phyloP scores from a whole-genome alignment of 2,888 invertebrate genomes.

The Pammene aurita region DNA sequence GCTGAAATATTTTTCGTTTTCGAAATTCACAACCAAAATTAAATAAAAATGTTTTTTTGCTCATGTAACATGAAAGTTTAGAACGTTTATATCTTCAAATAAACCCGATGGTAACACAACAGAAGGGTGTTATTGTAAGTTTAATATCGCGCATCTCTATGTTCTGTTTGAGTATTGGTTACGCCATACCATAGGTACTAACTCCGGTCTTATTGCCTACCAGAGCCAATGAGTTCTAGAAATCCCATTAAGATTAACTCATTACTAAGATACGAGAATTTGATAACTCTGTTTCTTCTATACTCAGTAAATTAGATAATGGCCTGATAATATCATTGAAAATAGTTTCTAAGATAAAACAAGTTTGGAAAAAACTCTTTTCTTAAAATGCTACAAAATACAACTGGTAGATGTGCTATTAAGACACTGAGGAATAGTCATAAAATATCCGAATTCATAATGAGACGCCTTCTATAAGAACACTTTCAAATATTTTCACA shows the following conservation, averaged over 20 bases:
- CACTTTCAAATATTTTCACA: conserved; percentile 2
- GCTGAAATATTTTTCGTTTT: no score
- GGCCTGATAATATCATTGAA: no score
- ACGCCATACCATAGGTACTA: background rate
- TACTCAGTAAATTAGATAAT: background rate
- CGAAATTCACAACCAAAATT: no score
- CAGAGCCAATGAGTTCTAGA: background rate
- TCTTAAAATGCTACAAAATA: background rate
- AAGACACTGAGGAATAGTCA: no score
- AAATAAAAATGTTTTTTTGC: no score
- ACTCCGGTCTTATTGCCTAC: background rate
- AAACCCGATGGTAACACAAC: no score
- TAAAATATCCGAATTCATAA: background rate
- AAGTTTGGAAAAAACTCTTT: background rate
- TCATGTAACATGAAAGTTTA: no score
- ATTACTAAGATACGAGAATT: conserved; percentile 1
- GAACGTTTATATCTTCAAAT: no score
- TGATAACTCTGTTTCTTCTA: background rate
- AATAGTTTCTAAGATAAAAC: background rate
- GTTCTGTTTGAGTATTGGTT: background rate
- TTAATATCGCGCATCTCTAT: no score
- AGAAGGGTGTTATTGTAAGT: no score
- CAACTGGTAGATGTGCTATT: no score
- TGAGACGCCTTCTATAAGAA: background rate
- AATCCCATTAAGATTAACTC: conserved; percentile 5